Base-by-base conservation (phyloP, 2,888 invertebrate species). In the Dinocampus coccinellae region DNA sequence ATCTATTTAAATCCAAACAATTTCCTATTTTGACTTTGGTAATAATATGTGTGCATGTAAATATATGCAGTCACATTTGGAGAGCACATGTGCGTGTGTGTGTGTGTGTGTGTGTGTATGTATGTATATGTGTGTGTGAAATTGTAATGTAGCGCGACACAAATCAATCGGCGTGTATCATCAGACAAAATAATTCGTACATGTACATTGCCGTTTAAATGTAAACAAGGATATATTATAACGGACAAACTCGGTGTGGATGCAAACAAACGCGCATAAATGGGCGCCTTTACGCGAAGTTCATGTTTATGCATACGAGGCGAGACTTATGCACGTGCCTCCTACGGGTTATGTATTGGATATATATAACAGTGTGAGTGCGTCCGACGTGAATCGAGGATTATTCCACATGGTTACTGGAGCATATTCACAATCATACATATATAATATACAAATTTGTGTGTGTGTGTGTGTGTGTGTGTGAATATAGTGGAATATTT, bases 241-340 rank as follows among this genome's bases (percentile, higher is more conserved):
- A 20, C 39, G 39, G 16, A 33, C 29, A 20, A 65, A 65, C 33
- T 47, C 29, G 22, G 34, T 16, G n/a, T 16, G 64, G 29, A 70
- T 70, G 70, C 64, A 64, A 70, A 70, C 70, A 70, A 70, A 65
- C 55, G 70, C 57, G 64, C 70, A 58, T 70, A 65, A 60, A 64
- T 70, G 69, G 53, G n/a, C 55, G 64, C 33, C 34, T 39, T 26
- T 47, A 29, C 10, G 22, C n/a, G 47, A 42, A n/a, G 52, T 52
- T 65, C 64, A 65, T 65, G 64, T 65, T 65, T 65, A 65, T 65
- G 64, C 64, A 65, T 65, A 53, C 33, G n/a, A 39, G 39, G 13
- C 52, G 47, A 16, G 34, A n/a, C 29, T 47, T 52, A 33, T 53
- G 47, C 16, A 29, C 29, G 63, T 26, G 39, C 42, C 52, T 52